A percentile compares a stretch with the other conserved stretches of the same genome.
Evolutionary conservation across 1,140 invertebrate species (phyloP).

Genomic region (Dufourea novaeangliae): DNA sequence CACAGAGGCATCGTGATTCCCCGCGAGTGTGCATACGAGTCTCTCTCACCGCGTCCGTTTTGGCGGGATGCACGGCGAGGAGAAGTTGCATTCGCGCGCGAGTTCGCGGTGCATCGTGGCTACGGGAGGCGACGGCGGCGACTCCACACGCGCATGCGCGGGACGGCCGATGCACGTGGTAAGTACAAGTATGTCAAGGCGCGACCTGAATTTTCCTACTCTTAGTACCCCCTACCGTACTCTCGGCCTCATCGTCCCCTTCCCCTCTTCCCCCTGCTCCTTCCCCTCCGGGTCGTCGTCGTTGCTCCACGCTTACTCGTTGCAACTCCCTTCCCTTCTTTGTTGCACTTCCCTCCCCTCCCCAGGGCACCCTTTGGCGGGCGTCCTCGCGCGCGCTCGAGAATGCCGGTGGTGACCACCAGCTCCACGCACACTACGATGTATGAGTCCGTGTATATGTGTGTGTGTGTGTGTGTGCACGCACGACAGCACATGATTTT

Average conservation of each 20-base stretch:
- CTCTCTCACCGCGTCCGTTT: too few species aligned
- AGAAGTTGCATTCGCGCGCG: conserved; percentile 19
- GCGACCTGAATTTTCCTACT: conserved; percentile 82
- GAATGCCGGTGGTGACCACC: conserved; percentile 28
- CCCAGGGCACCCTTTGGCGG: conserved; percentile 6
- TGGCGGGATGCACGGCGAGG: conserved; percentile 33
- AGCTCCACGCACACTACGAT: too few species aligned
- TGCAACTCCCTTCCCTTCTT: conserved; percentile 35
- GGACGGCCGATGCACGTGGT: conserved; percentile 79
- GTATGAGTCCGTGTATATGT: too few species aligned
- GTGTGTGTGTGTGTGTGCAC: conserved; percentile 23
- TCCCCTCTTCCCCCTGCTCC: neutral
- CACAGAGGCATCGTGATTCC: too few species aligned
- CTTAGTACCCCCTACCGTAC: conserved; percentile 65
- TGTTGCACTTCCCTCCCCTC: neutral
- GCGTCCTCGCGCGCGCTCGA: conserved; percentile 38
- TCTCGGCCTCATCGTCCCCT: conserved; percentile 20
- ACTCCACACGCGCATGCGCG: conserved; percentile 77
- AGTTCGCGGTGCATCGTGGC: conserved; percentile 51
- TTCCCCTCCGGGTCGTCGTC: neutral
- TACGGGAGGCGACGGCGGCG: conserved; percentile 43
- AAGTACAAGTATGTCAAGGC: conserved; percentile 82
- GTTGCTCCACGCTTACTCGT: conserved; percentile 54
- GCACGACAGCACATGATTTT: conserved; percentile 13
- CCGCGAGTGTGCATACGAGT: too few species aligned